These are phyloP conservation scores for Pseudorectes ferrugineus DNA, from an alignment of 2,113 vertebrate species.

Conservation along the genomic window DNA sequence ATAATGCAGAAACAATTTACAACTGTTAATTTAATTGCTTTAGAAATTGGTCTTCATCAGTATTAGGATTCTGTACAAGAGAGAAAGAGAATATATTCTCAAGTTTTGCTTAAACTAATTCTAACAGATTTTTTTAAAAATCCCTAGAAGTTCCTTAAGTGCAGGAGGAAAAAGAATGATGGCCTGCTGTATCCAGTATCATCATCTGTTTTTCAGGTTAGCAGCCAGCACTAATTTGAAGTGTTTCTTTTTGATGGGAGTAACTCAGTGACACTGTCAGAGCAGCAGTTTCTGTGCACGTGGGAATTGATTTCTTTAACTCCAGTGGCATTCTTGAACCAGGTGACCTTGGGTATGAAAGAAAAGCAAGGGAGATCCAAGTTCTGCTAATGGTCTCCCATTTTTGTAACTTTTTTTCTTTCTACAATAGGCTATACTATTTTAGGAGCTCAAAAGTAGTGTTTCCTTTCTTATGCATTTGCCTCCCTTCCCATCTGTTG, in stretches of 20 bases:
- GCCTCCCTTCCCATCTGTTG: background rate
- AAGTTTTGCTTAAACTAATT: background rate
- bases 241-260: background rate
- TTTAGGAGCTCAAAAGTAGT: slow-evolving; percentile 1
- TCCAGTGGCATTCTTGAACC: background rate
- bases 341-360: slow-evolving; percentile 1
- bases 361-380: background rate
- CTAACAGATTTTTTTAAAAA: background rate
- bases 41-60: background rate
- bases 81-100: background rate
- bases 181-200: background rate
- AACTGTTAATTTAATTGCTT: background rate
- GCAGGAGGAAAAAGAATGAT: background rate
- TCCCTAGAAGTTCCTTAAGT: background rate
- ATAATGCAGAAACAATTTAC: background rate
- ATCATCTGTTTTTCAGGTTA: background rate
- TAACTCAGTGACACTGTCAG: background rate
- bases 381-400: background rate
- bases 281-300: background rate
- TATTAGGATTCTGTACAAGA: background rate
- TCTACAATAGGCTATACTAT: background rate
- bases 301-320: slow-evolving; percentile 10
- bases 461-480: background rate
- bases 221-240: background rate
- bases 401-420: background rate